Evolutionary conservation across 2,888 invertebrate genomes (phyloP).

Genomic region (Alentia gelatinosa): DNA sequence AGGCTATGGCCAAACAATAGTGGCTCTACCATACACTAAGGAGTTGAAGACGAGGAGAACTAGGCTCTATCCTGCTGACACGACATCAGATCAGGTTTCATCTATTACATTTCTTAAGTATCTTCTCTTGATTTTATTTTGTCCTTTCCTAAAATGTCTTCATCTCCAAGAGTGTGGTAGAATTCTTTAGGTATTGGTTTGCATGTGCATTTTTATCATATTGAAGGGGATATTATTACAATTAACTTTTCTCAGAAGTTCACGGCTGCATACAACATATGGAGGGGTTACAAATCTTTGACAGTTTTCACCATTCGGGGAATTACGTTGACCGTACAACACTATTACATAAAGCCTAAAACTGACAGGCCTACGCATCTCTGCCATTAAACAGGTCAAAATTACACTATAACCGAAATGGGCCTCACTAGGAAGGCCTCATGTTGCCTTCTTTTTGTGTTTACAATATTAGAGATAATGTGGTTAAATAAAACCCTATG

Average conservation of each 20-base stretch:
- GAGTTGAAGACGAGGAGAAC: background rate
- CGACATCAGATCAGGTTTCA: background rate
- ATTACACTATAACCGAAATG: slow-evolving; percentile 18
- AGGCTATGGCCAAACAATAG: background rate
- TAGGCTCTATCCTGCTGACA: background rate
- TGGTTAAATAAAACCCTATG: slow-evolving; percentile 38
- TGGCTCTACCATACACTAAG: background rate
- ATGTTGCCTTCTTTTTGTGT: background rate
- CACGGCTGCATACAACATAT: slow-evolving; percentile 18
- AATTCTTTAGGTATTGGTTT: background rate
- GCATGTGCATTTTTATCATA: background rate
- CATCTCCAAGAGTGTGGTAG: background rate
- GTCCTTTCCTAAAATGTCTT: background rate
- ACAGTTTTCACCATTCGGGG: background rate
- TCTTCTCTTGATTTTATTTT: background rate
- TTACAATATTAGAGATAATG: slow-evolving; percentile 4
- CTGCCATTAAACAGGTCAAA: background rate
- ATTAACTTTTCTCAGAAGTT: slow-evolving; percentile 4
- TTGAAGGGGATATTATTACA: background rate
- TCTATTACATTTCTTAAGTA: background rate
- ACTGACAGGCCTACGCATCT: background rate
- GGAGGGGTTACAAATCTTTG: slow-evolving; percentile 18
- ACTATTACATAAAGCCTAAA: slow-evolving; percentile 6
- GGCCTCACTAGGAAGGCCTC: background rate
- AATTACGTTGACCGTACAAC: background rate